These are phyloP conservation scores for Eumeta japonica DNA, from an alignment of 1,140 invertebrate genomes.

Conservation along the genomic window DNA sequence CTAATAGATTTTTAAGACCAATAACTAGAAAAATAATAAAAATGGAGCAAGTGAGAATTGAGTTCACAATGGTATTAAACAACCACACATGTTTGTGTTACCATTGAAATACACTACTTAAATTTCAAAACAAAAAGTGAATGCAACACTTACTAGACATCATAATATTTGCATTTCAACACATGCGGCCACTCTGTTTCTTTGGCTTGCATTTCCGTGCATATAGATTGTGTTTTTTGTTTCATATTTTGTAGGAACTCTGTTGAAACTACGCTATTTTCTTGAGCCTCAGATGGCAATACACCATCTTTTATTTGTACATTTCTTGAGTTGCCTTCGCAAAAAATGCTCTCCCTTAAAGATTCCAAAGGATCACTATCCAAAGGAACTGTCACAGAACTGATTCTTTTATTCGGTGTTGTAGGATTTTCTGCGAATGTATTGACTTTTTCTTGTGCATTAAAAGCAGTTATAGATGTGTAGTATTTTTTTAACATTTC, in stretches of 20 bases:
- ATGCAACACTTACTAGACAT: constrained; percentile 63
- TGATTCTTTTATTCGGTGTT: constrained; percentile 43
- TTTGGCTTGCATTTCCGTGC: constrained; percentile 23
- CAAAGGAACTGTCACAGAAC: constrained; percentile 35
- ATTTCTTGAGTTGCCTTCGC: background rate
- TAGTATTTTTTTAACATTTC: constrained; percentile 62
- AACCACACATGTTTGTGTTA: too few species aligned
- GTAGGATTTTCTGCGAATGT: constrained; percentile 23
- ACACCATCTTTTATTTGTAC: background rate
- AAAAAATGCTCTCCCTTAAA: constrained; percentile 5
- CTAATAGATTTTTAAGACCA: too few species aligned
- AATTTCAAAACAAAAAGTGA: constrained; percentile 6
- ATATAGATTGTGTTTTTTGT: too few species aligned
- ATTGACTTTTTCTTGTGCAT: constrained; percentile 20
- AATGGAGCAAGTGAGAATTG: background rate
- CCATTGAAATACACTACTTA: too few species aligned
- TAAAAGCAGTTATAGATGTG: constrained; percentile 35
- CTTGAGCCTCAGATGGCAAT: background rate
- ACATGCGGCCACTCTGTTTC: constrained; percentile 57
- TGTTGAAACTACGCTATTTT: background rate
- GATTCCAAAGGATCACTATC: constrained; percentile 11
- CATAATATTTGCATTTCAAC: constrained; percentile 60
- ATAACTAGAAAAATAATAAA: too few species aligned
- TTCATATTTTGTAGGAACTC: too few species aligned
- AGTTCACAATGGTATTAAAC: too few species aligned